Evolutionary conservation across 2,888 invertebrate species (phyloP).

Genomic region (Tryphoninae sp.): DNA sequence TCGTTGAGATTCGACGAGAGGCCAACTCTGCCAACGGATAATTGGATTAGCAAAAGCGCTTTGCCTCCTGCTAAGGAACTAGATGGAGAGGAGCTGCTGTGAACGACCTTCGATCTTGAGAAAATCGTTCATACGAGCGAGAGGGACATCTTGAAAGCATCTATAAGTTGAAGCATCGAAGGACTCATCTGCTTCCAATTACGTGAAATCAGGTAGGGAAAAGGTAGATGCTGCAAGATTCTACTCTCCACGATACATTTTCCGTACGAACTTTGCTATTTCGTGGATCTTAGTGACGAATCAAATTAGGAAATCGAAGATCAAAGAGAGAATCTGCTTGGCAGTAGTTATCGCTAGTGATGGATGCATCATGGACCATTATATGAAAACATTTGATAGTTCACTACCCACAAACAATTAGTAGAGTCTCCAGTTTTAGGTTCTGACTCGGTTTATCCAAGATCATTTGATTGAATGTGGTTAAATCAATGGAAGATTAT

Average conservation of each 20-base stretch:
- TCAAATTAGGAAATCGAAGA: too few relatives aligned
- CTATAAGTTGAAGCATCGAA: conserved; percentile 16
- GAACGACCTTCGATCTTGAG: conserved; percentile 40
- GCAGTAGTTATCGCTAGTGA: too few relatives aligned
- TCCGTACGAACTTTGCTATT: not conserved
- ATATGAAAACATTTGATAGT: too few relatives aligned
- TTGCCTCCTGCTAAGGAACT: conserved; percentile 50
- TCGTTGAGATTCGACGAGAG: conserved; percentile 62
- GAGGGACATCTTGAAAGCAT: conserved; percentile 32
- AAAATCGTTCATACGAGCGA: conserved; percentile 62
- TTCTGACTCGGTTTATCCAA: too few relatives aligned
- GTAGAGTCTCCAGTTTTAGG: too few relatives aligned
- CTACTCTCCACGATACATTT: conserved; percentile 3
- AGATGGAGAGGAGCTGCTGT: conserved; percentile 23
- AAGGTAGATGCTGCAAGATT: not conserved
- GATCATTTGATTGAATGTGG: too few relatives aligned
- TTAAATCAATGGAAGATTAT: too few relatives aligned
- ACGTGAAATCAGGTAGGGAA: conserved; percentile 25
- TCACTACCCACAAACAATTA: too few relatives aligned
- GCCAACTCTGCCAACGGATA: conserved; percentile 60
- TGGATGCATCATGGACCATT: too few relatives aligned
- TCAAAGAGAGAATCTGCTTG: too few relatives aligned
- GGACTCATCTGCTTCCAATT: conserved; percentile 30
- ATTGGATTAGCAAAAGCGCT: conserved; percentile 68
- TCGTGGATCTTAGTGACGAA: too few relatives aligned